Evolutionary conservation across 2,113 vertebrate genomes (phyloP), one percentile per base, ranked within the genome.

Genomic region (Synchiropus splendidus): DNA sequence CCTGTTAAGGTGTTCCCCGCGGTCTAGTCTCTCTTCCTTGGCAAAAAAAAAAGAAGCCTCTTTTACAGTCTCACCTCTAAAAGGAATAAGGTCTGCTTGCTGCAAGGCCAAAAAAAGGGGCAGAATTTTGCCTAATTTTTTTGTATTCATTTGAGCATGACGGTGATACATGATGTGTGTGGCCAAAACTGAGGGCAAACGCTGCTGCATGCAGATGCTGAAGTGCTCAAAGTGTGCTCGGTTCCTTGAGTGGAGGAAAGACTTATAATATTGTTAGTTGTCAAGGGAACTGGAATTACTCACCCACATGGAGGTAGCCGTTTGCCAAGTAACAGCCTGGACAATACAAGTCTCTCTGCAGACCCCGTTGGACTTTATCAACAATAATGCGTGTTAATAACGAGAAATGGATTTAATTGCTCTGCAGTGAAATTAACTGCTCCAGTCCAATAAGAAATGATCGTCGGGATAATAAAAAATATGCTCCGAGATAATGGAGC

Each of bases 1-100:
- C 78, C 75, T 80, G 80, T 82, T 82, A 80, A 76, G 74, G 65
- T 77, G 75, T 45, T 79, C 80, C 78, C 80, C 59, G 63, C 15
- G 72, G 78, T 77, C 74, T 58, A 44, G 65, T 63, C 80, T 76
- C 74, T 80, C 75, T 76, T 80, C 78, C 72, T 70, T 70, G 77
- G 71, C 77, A 77, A 75, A 67, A 57, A 66, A 70, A 61, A n/a
- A n/a, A n/a, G 17, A 30, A 42, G 5, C 16, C 59, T 74, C 67
- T 72, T 67, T 64, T 51, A 40, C 41, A 68, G 67, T 57, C 59
- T 72, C 14, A 51, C 58, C 39, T 41, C 47, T 44, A 13, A 45
- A 48, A 47, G 54, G 59, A 53, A 46, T 45, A 44, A 36, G 54
- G 51, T 36, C 31, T 60, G 67, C 67, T 57, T 48, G 62, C 61